Evolutionary conservation across 2,113 vertebrate species (phyloP).

Genomic region (Vombatus ursinus): DNA sequence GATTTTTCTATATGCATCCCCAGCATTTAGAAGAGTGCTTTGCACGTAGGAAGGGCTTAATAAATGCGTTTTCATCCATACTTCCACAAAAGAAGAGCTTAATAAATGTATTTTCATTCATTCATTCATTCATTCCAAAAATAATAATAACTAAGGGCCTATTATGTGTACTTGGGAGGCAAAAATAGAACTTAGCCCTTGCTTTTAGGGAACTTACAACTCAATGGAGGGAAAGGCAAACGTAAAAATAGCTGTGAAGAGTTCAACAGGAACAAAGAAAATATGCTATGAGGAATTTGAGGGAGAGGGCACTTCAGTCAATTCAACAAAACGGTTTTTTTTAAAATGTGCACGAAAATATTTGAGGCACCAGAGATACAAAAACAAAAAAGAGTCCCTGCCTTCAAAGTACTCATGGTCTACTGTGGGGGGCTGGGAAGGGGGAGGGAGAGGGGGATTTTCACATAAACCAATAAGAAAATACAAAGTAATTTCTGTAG

Average conservation of each 20-base stretch:
- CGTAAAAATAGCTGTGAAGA: not conserved
- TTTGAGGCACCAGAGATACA: too few species aligned
- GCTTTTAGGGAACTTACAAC: not conserved
- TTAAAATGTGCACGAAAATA: too few species aligned
- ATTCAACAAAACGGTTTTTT: too few species aligned
- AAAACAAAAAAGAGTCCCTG: not conserved
- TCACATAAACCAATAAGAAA: too few species aligned
- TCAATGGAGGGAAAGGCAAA: not conserved
- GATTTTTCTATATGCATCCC: not conserved
- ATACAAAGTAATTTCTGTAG: too few species aligned
- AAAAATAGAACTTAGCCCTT: not conserved
- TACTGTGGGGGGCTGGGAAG: too few species aligned
- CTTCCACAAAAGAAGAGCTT: not conserved
- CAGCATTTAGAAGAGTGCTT: not conserved
- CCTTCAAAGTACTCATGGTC: too few species aligned
- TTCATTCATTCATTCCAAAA: not conserved
- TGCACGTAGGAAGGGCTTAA: not conserved
- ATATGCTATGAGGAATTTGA: too few species aligned
- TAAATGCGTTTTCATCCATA: not conserved
- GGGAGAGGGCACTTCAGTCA: too few species aligned
- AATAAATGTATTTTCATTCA: not conserved
- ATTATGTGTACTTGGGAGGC: not conserved
- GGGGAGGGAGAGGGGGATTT: too few species aligned
- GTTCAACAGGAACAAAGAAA: not conserved
- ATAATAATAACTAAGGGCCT: not conserved